Evolutionary conservation across 2,888 invertebrate species (phyloP), one percentile per base, ranked within the genome.

Genomic region (Cenopis cana): DNA sequence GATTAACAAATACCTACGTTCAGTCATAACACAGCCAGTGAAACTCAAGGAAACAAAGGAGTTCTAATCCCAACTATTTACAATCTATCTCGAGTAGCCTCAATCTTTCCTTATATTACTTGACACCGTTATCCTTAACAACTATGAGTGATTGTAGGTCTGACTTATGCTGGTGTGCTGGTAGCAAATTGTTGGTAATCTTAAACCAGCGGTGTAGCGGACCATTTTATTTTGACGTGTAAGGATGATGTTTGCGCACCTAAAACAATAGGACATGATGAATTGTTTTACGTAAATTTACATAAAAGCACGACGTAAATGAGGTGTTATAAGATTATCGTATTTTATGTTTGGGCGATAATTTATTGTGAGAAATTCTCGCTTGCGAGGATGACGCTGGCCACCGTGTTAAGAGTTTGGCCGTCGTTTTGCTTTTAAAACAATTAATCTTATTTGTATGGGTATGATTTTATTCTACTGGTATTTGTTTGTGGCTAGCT

Each of bases 231-330:
- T 64, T 54, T 54, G 64, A 64, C 64, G 64, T 64, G 62, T 64
- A 38, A 54, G 38, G 62, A 64, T 52, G 52, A 52, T 64, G 54
- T 64, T 64, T 64, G 64, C 64, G 14, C 20, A 54, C 64, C 64
- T 64, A 64, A 64, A 64, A 64, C 64, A 64, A 64, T 64, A 64
- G 64, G 18, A 64, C 54, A 64, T 64, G 64, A 64, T 64, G 64
- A 38, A 64, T 64, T 54, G 64, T 64, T 64, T 59, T 38, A 64
- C 20, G 38, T 54, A 52, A 36, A 62, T 62, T 18, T 54, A 64
- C 52, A 18, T 33, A 17, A 12, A 50, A 11, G 49, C 24, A 50
- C 29, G 14, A 9, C 36, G 36, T 12, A 36, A 12, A 62, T 14
- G 20, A 20, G 64, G 61, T 18, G 50, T 64, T 38, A 38, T 64